Conservation (phyloP, 2,113 vertebrate species). For the Myotis yumanensis region DNA sequence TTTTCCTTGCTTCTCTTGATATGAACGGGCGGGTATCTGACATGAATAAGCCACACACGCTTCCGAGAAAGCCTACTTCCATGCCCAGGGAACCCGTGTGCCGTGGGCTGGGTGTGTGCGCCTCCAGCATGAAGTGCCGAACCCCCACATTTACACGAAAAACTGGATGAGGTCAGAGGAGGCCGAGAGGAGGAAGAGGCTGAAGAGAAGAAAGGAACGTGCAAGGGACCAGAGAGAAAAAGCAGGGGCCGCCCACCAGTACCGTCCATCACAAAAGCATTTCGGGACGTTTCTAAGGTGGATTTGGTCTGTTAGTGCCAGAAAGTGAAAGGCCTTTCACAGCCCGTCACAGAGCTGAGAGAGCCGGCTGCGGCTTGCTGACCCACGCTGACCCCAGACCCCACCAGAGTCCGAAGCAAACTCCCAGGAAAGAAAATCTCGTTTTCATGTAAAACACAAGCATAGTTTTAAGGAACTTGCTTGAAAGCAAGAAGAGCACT, state of each 20-base stretch:
- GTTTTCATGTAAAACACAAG: not conserved
- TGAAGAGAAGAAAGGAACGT: not conserved
- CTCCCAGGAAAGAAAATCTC: not conserved
- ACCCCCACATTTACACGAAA: not conserved
- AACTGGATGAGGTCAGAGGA: not conserved
- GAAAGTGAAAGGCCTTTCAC: not conserved
- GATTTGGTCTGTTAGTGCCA: not conserved
- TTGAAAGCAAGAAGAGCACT: not conserved
- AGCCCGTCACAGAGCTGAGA: not conserved
- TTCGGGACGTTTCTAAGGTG: not conserved
- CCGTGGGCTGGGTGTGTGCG: not conserved
- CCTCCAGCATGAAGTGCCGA: not conserved
- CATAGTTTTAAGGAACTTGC: not conserved
- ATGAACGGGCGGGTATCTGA: not conserved
- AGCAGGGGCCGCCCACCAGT: not conserved
- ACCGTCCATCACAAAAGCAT: not conserved
- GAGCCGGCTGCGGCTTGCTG: not conserved
- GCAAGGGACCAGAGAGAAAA: not conserved
- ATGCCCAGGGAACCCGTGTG: not conserved
- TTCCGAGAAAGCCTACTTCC: not conserved
- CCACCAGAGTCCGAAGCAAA: not conserved
- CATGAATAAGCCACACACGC: not conserved
- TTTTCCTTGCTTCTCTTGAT: slow-evolving; percentile 12
- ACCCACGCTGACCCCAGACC: not conserved
- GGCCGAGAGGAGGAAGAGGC: not conserved